phyloP scores from a whole-genome alignment of 2,113 vertebrate genomes.

The Chloropsis hardwickii region DNA sequence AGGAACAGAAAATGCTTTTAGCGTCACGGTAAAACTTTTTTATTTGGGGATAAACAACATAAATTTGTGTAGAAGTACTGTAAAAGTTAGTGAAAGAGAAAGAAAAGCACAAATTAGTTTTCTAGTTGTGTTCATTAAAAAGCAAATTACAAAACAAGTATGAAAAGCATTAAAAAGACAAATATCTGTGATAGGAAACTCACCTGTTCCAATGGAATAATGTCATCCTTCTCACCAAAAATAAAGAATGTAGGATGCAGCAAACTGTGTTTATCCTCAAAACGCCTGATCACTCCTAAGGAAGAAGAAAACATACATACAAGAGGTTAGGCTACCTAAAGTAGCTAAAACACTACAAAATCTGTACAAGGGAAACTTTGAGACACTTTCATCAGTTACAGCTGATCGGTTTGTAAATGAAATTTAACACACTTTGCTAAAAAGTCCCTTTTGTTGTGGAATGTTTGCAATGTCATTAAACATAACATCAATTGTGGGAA shows the following conservation, averaged over 20 bases:
- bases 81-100: not conserved
- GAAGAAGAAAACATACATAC: not conserved
- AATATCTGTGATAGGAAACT: not conserved
- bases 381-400: not conserved
- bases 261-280: conserved; percentile 73
- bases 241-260: conserved; percentile 88
- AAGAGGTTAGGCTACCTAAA: not conserved
- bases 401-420: not conserved
- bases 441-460: not conserved
- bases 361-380: not conserved
- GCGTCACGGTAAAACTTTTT: not conserved
- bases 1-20: not conserved
- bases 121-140: not conserved
- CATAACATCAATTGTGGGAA: no score
- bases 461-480: not conserved
- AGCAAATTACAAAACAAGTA: not conserved
- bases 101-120: not conserved
- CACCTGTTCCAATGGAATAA: conserved; percentile 84
- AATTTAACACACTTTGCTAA: not conserved
- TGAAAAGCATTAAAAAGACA: not conserved
- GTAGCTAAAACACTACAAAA: not conserved
- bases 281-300: conserved; percentile 80
- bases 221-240: conserved; percentile 83
- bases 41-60: not conserved
- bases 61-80: not conserved